A percentile compares a stretch with the other conserved stretches of the same genome.
These are phyloP conservation scores for Imbricaverruca yamaguchii DNA, from an alignment of 2,888 invertebrate species.

Conservation along the genomic window DNA sequence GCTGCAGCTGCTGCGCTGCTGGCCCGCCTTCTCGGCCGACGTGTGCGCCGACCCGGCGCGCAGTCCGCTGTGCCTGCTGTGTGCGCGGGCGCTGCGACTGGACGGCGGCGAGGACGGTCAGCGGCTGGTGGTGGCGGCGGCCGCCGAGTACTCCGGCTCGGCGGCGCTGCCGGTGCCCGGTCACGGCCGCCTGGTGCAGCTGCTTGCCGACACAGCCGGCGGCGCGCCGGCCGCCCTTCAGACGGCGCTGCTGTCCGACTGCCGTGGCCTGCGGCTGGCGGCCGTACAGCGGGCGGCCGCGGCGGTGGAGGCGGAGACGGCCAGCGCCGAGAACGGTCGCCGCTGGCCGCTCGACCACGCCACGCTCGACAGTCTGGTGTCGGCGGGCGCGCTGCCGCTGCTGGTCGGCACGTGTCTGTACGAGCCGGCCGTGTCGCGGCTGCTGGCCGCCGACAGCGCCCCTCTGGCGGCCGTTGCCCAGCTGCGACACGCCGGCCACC, in stretches of 20 bases:
- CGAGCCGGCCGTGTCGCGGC: background rate
- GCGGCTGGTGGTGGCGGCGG: background rate
- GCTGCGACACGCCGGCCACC: background rate
- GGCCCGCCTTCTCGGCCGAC: background rate
- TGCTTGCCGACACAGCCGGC: background rate
- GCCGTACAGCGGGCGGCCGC: background rate
- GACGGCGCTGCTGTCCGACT: background rate
- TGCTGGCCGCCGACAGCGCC: background rate
- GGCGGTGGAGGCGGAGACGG: background rate
- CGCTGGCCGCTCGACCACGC: background rate
- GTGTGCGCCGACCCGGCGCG: background rate
- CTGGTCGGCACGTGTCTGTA: conserved; percentile 5
- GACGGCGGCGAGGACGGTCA: background rate
- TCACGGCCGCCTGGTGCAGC: background rate
- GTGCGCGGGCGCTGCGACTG: background rate
- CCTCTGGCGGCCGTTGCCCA: background rate
- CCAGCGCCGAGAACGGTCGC: background rate
- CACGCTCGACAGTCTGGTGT: background rate
- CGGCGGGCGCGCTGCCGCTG: conserved; percentile 7
- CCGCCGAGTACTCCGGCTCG: background rate
- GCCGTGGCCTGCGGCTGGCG: background rate
- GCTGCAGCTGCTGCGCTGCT: background rate
- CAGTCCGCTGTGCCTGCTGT: background rate
- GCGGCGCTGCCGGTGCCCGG: background rate
- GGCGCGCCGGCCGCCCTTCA: background rate